Base-by-base conservation (phyloP, 2,888 invertebrate species). In the Lomographa bimaculata region DNA sequence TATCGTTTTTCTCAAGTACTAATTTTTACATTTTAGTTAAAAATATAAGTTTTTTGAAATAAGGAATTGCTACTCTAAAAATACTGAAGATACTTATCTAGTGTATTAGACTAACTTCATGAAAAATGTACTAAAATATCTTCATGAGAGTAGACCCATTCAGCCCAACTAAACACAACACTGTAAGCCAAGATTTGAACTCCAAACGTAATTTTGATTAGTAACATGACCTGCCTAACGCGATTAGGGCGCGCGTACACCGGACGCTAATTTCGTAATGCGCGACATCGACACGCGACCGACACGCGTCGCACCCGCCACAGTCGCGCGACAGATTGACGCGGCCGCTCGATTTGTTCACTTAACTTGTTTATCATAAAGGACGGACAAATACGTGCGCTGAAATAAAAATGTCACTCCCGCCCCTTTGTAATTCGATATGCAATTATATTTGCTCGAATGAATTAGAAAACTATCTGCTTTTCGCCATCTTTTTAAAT, bases 241-340 rank as follows among this genome's bases (percentile, higher is more conserved):
- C 66, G 73, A 80, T 77, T 66, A 79, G 73, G 79, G 61, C 71
- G 66, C 69, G 66, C 68, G 68, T 71, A 79, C 75, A 85, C 75
- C 66, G 51, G 46, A 72, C 68, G 71, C 76, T 82, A 86, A 87
- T 86, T 86, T 77, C 66, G 74, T 85, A 87, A 87, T 84, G 79
- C 77, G 75, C 73, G 64, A 68, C 65, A 63, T 54, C 54, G 71
- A 19, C 74, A 78, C 78, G 77, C 64, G 77, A 28, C 69, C 16
- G 60, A 18, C 85, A 78, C 79, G 82, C 61, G 82, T 41, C 67
- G 51, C 61, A 60, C 21, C 36, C 36, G 21, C 36, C 36, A 59
- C 69, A 60, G 74, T 63, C 81, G 74, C 83, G 73, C 74, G 83
- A 75, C 81, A 68, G 70, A 77, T 71, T 76, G 77, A 77, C 75